A percentile compares a stretch with the other conserved stretches of the same genome.
Conservation (phyloP, 2,113 vertebrate species). For the Leptobrachium leishanense region DNA sequence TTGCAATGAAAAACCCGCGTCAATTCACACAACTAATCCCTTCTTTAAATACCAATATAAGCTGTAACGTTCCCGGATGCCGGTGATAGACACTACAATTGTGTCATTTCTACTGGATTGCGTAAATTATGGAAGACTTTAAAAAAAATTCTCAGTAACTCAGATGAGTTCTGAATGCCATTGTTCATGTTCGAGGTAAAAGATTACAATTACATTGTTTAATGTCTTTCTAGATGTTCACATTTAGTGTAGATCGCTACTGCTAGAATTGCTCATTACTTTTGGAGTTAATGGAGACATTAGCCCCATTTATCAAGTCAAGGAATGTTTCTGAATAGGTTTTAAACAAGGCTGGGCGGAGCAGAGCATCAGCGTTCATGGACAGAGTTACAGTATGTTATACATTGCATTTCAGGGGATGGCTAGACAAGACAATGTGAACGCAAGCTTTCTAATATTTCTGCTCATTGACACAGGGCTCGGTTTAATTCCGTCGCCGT, state of each 20-base stretch:
- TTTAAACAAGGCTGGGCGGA: background rate
- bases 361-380: too few species aligned
- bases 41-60: constrained; percentile 34
- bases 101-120: constrained; percentile 2
- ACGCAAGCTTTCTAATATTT: too few species aligned
- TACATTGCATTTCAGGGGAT: too few species aligned
- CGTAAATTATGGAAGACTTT: constrained; percentile 10
- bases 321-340: background rate
- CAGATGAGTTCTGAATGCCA: background rate
- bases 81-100: constrained; percentile 6
- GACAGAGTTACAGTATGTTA: too few species aligned
- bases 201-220: constrained; percentile 6
- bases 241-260: background rate
- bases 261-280: background rate
- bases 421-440: too few species aligned
- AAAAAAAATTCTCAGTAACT: background rate
- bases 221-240: background rate
- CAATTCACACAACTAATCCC: constrained; percentile 15
- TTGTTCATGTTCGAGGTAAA: constrained; percentile 9
- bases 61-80: background rate
- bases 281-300: constrained; percentile 18
- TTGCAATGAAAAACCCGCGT: background rate
- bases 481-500: too few species aligned
- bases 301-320: background rate
- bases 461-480: too few species aligned